Conservation (phyloP, 1,140 invertebrate species). For the Ceratoteleas bidentatus region DNA sequence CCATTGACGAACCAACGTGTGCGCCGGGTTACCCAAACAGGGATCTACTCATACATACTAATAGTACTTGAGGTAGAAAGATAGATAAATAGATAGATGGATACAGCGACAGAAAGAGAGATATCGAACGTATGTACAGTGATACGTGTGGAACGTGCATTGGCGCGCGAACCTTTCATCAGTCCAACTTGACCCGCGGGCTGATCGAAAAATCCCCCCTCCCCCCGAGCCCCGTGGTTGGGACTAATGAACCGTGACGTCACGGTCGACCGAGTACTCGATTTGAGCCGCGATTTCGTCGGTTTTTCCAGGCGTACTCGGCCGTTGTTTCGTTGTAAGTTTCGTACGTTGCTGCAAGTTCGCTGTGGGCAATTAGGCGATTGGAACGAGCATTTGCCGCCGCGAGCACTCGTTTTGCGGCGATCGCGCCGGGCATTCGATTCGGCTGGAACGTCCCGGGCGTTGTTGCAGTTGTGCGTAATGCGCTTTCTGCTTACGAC, state of each 20-base stretch:
- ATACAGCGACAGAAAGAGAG: background rate
- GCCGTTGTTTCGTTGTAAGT: no score
- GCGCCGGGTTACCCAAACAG: conserved; percentile 12
- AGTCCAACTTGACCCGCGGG: no score
- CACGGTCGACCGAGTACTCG: background rate
- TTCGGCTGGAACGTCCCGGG: conserved; percentile 17
- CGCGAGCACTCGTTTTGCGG: conserved; percentile 27
- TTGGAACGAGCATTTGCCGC: no score
- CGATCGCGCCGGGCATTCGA: conserved; percentile 22
- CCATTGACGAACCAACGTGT: conserved; percentile 26
- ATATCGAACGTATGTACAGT: conserved; percentile 33
- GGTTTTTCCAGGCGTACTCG: no score
- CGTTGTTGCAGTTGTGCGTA: conserved; percentile 26
- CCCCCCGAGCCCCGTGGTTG: no score
- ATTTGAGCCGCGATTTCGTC: no score
- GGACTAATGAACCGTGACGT: conserved; percentile 5
- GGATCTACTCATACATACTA: conserved; percentile 33
- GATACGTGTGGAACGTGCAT: conserved; percentile 32
- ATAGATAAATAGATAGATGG: conserved; percentile 6
- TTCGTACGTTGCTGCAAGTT: no score
- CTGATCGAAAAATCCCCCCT: no score
- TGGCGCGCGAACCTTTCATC: conserved; percentile 5
- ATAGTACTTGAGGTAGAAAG: background rate
- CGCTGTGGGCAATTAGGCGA: no score
- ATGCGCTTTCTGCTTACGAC: conserved; percentile 42